Evolutionary conservation across 2,797 vertebrate species (phyloP).

Genomic region (Eulemur mongoz): DNA sequence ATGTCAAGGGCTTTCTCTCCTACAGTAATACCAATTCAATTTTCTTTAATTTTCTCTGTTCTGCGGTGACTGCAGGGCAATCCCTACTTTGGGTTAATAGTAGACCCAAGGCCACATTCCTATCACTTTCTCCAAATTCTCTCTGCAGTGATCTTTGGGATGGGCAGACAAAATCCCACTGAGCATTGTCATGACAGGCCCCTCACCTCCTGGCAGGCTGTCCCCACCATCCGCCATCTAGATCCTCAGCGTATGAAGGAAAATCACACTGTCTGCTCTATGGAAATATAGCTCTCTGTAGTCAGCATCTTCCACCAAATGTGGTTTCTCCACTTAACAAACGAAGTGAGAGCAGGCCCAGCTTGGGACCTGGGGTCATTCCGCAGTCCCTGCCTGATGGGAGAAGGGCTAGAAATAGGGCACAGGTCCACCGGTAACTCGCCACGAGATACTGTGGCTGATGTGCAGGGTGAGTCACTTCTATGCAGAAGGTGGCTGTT

Average conservation of each 20-base stretch:
- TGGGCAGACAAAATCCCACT: neutral
- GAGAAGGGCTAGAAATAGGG: neutral
- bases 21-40: neutral
- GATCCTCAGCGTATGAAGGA: neutral
- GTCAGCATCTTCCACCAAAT: neutral
- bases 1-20: neutral
- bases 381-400: neutral
- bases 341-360: neutral
- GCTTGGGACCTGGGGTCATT: neutral
- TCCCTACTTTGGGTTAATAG: neutral
- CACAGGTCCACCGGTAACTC: neutral
- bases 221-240: neutral
- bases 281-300: neutral
- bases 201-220: neutral
- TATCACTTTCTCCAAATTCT: neutral
- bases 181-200: neutral
- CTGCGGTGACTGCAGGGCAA: neutral
- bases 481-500: neutral
- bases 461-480: neutral
- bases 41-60: neutral
- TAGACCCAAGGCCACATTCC: neutral
- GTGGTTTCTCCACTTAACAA: neutral
- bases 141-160: neutral
- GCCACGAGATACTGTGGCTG: neutral
- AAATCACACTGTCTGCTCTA: neutral